Percentiles rank a stretch among this genome's conserved stretches.
These are phyloP conservation scores for Lasioglossum pauxillum DNA, from an alignment of 2,888 invertebrate species.

Conservation along the genomic window DNA sequence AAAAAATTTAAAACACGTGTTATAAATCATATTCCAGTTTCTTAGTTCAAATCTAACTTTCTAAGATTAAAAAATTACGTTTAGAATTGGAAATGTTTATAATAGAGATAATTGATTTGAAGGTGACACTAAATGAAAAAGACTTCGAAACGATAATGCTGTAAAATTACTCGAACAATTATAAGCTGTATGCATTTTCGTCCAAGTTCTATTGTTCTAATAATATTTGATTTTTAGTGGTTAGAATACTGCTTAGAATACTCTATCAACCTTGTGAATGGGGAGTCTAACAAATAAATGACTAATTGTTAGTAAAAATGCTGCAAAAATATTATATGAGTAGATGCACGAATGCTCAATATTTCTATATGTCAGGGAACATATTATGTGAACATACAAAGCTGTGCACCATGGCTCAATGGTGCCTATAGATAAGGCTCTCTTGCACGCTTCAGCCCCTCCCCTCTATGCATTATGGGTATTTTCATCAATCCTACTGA, in stretches of 20 bases:
- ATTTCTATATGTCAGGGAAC: neutral
- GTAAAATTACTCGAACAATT: neutral
- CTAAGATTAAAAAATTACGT: neutral
- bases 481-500: neutral
- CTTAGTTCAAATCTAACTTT: neutral
- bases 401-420: neutral
- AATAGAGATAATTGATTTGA: neutral
- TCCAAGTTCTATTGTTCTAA: neutral
- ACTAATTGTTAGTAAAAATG: neutral
- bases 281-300: neutral
- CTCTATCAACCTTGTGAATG: neutral
- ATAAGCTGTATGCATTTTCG: neutral
- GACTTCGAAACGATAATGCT: no score
- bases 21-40: neutral
- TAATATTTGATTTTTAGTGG: neutral
- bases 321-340: neutral
- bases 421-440: conserved; percentile 1
- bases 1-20: neutral
- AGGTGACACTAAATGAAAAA: neutral
- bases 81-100: neutral
- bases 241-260: neutral
- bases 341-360: neutral
- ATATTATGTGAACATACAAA: neutral
- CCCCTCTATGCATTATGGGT: neutral
- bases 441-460: neutral